Evolutionary conservation across 2,888 invertebrate species (phyloP).

Genomic region (Mesopsocus fuscifrons): DNA sequence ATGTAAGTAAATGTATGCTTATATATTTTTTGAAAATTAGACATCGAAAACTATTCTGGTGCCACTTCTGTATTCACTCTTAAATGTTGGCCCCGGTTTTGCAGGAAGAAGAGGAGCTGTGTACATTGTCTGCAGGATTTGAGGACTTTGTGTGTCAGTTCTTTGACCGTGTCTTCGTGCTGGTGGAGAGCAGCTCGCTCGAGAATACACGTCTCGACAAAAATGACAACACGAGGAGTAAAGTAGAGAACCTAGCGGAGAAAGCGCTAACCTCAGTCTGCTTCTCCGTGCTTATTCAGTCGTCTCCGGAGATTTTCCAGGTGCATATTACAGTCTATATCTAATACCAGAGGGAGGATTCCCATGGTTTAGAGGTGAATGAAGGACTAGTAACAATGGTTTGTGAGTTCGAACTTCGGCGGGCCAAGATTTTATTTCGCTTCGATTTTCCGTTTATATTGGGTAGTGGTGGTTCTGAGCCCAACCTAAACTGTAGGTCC

Average conservation of each 20-base stretch:
- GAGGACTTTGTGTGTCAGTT: conserved; percentile 80
- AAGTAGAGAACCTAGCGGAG: conserved; percentile 52
- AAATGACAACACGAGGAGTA: conserved; percentile 35
- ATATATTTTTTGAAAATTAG: no score
- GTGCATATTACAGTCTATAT: conserved; percentile 19
- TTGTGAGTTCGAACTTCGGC: no score
- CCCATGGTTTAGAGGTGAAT: no score
- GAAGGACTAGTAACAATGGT: no score
- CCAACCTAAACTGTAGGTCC: no score
- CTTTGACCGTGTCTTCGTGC: conserved; percentile 51
- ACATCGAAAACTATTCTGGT: no score
- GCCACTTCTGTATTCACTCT: no score
- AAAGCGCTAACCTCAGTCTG: conserved; percentile 46
- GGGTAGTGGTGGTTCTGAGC: no score
- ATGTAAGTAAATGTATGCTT: no score
- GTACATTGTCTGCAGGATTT: conserved; percentile 66
- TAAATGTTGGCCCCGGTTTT: no score
- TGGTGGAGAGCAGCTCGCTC: conserved; percentile 49
- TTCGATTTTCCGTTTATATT: conserved; percentile 32
- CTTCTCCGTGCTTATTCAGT: conserved; percentile 47
- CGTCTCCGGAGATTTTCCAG: conserved; percentile 40
- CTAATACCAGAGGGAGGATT: no score
- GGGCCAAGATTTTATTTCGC: conserved; percentile 22
- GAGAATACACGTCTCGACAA: conserved; percentile 48
- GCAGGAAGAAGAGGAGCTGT: conserved; percentile 47